Conservation (phyloP, 2,888 invertebrate species). For the Dascillus cervinus region DNA sequence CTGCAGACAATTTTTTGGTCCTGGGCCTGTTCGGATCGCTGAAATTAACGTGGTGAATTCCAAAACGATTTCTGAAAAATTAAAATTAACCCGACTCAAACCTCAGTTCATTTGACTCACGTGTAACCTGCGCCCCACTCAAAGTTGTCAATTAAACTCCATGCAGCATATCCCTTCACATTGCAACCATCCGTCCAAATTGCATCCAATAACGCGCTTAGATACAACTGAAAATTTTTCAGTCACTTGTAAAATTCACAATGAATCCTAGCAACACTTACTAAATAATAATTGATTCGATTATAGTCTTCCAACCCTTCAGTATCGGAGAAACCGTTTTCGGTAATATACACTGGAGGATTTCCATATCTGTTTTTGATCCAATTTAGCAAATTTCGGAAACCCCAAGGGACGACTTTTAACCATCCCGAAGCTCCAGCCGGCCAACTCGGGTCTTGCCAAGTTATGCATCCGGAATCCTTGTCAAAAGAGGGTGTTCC, state of each 20-base stretch:
- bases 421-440: constrained; percentile 43
- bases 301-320: constrained; percentile 9
- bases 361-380: constrained; percentile 36
- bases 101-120: constrained; percentile 1
- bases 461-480: constrained; percentile 38
- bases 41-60: constrained; percentile 12
- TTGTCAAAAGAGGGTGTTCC: constrained; percentile 6
- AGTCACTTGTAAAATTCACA: no score
- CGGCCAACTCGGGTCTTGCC: constrained; percentile 42
- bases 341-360: constrained; percentile 46
- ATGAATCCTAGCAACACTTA: no score
- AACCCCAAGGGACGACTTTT: constrained; percentile 49
- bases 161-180: constrained; percentile 2
- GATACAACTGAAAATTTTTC: background rate
- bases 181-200: constrained; percentile 1
- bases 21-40: constrained; percentile 6
- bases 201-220: constrained; percentile 3
- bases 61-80: constrained; percentile 8
- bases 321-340: constrained; percentile 44
- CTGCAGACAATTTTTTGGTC: constrained; percentile 8
- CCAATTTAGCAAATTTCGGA: constrained; percentile 48
- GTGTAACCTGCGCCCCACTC: constrained; percentile 3
- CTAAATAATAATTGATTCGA: constrained; percentile 14
- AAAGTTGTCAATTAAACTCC: constrained; percentile 6
- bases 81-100: background rate